Percentiles rank a stretch among this genome's conserved stretches.
Conservation (phyloP, 2,888 invertebrate genomes). For the Poecilus cupreus region DNA sequence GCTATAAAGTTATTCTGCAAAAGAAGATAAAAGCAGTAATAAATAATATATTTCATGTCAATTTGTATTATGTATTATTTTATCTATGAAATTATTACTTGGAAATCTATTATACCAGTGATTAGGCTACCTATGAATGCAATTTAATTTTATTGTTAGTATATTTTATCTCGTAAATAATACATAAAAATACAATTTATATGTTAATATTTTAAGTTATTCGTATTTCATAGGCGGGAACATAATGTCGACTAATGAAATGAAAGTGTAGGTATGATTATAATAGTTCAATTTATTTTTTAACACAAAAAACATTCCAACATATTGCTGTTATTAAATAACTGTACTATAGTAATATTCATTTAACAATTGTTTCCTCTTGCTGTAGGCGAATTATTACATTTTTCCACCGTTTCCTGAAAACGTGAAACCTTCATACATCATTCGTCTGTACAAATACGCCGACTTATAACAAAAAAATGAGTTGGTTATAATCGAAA, state of each 20-base stretch:
- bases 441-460: conserved; percentile 2
- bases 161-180: conserved; percentile 5
- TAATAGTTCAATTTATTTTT: not conserved
- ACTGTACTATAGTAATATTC: not conserved
- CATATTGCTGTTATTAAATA: no score
- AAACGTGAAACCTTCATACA: conserved; percentile 31
- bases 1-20: no score
- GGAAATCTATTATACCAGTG: not conserved
- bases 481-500: conserved; percentile 27
- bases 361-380: not conserved
- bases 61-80: not conserved
- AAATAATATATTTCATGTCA: not conserved
- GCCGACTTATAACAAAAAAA: conserved; percentile 8
- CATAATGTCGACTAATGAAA: conserved; percentile 1
- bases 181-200: conserved; percentile 25
- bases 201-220: conserved; percentile 3
- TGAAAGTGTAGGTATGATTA: conserved; percentile 20
- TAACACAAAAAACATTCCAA: not conserved
- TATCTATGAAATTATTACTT: not conserved
- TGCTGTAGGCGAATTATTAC: not conserved
- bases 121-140: not conserved
- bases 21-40: not conserved
- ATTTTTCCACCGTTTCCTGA: not conserved
- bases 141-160: conserved; percentile 26
- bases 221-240: not conserved